Percentiles rank a stretch among this genome's conserved stretches.
Conservation (phyloP, 2,113 vertebrate genomes). For the Neolamprologus ventralis region DNA sequence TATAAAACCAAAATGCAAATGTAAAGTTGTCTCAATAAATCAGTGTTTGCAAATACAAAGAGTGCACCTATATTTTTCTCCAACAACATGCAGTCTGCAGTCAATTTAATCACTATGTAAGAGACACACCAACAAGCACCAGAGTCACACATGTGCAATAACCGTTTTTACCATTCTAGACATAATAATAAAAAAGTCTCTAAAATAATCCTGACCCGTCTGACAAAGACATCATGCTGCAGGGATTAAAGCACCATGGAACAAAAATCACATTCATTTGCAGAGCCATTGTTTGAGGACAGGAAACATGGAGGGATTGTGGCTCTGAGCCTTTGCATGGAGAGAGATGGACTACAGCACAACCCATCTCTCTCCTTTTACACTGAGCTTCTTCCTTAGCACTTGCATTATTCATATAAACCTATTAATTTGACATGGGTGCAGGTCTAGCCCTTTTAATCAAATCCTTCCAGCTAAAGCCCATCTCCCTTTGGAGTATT, state of each 20-base stretch:
- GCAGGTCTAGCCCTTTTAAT: conserved; percentile 35
- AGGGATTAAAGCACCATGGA: conserved; percentile 29
- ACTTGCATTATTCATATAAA: conserved; percentile 53
- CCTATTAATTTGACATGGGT: conserved; percentile 40
- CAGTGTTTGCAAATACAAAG: neutral
- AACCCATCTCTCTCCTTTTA: conserved; percentile 3
- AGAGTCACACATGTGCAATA: neutral
- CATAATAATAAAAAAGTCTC: neutral
- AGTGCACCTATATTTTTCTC: neutral
- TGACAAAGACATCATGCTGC: conserved; percentile 38
- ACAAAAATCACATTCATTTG: conserved; percentile 31
- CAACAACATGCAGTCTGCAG: neutral
- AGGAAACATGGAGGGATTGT: conserved; percentile 7
- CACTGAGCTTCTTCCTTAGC: neutral
- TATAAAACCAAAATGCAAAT: neutral
- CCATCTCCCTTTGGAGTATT: conserved; percentile 14
- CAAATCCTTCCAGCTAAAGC: conserved; percentile 1
- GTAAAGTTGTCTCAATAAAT: neutral
- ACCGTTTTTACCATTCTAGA: neutral
- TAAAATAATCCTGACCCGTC: conserved; percentile 26
- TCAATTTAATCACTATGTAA: neutral
- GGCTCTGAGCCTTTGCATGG: neutral
- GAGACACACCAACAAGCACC: neutral
- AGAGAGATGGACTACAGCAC: neutral
- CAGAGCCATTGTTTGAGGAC: conserved; percentile 11